These are phyloP conservation scores for Oceanodroma leucorhoa DNA, from an alignment of 2,797 vertebrate genomes.

Conservation along the genomic window DNA sequence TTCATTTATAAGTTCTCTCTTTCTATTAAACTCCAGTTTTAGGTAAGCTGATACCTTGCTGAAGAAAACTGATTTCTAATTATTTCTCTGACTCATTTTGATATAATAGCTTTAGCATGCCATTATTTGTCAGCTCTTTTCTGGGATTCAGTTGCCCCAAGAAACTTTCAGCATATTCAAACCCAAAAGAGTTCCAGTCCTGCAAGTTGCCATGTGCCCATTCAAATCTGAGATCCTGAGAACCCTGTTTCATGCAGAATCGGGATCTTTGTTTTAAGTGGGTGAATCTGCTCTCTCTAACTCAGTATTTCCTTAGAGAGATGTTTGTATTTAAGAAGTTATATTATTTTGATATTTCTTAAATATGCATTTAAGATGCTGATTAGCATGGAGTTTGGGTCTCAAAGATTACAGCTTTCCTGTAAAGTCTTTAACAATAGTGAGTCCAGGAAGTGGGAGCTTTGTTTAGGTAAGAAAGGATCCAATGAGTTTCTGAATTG, in stretches of 20 bases:
- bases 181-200: not conserved
- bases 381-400: not conserved
- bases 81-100: not conserved
- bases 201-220: not conserved
- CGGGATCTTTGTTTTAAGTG: not conserved
- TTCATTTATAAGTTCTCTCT: not conserved
- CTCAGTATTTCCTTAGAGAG: not conserved
- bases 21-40: not conserved
- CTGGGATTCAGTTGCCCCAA: not conserved
- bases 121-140: not conserved
- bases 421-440: not conserved
- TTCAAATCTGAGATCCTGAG: not conserved
- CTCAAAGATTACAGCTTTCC: not conserved
- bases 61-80: not conserved
- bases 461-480: not conserved
- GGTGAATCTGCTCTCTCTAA: not conserved
- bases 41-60: not conserved
- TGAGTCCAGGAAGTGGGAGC: not conserved
- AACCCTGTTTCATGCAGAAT: not conserved
- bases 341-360: not conserved
- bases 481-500: not conserved
- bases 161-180: not conserved
- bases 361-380: not conserved
- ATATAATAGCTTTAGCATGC: not conserved
- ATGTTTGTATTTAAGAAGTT: not conserved